These are phyloP conservation scores for Cataglyphis albicans DNA, from an alignment of 2,888 invertebrate genomes.

Conservation along the genomic window DNA sequence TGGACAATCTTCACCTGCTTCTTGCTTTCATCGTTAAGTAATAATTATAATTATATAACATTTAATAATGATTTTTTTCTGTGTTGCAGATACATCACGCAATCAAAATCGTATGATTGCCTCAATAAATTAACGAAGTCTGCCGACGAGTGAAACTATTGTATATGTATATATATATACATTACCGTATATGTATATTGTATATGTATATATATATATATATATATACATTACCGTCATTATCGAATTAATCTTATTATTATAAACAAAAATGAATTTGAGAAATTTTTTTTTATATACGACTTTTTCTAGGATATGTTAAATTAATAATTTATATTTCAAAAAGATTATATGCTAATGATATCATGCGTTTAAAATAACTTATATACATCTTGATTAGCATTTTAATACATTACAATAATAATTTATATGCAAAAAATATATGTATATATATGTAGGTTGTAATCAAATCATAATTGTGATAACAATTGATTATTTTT, in stretches of 20 bases:
- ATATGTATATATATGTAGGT: neutral
- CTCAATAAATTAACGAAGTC: constrained; percentile 79
- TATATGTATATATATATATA: too few species aligned
- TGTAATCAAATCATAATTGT: constrained; percentile 59
- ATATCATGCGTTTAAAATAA: neutral
- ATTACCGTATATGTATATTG: too few species aligned
- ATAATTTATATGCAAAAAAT: neutral
- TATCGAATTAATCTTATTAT: neutral
- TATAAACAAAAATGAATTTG: neutral
- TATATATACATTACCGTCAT: neutral
- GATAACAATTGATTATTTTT: constrained; percentile 66
- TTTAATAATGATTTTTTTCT: constrained; percentile 42
- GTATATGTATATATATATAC: too few species aligned
- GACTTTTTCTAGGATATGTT: neutral
- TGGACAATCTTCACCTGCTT: neutral
- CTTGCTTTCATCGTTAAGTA: constrained; percentile 11
- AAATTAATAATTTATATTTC: constrained; percentile 2
- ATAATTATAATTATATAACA: neutral
- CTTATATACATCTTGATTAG: constrained; percentile 12
- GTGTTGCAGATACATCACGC: constrained; percentile 79
- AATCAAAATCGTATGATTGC: constrained; percentile 82
- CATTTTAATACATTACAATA: neutral
- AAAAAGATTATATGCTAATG: neutral
- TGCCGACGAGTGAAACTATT: constrained; percentile 74
- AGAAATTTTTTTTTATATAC: constrained; percentile 10